These are phyloP conservation scores for Melanogrammus aeglefinus DNA, from an alignment of 2,797 vertebrate genomes.

Conservation along the genomic window DNA sequence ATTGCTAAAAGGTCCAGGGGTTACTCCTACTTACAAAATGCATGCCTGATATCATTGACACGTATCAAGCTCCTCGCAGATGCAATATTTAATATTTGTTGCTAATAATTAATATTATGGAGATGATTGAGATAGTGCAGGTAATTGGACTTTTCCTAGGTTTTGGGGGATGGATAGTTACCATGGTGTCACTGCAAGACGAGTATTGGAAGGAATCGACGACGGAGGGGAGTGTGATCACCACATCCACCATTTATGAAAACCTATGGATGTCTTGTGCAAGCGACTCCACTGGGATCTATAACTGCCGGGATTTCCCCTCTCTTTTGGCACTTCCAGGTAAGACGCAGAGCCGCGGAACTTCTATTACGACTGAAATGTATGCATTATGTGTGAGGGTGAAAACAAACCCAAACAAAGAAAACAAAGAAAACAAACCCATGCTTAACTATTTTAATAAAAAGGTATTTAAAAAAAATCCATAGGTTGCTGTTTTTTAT, in stretches of 20 bases:
- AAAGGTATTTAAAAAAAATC: neutral
- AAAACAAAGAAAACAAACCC: neutral
- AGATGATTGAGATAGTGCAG: constrained; percentile 64
- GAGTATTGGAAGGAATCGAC: constrained; percentile 85
- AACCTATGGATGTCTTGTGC: constrained; percentile 93
- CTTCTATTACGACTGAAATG: neutral
- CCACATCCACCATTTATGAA: constrained; percentile 84
- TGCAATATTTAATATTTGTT: constrained; percentile 29
- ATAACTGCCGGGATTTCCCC: constrained; percentile 84
- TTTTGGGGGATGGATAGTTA: constrained; percentile 72
- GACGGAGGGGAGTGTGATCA: constrained; percentile 81
- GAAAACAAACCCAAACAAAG: too few relatives aligned
- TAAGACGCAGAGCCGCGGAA: constrained; percentile 48
- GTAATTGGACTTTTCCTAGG: constrained; percentile 76
- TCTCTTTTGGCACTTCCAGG: constrained; percentile 87
- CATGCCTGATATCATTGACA: constrained; percentile 48
- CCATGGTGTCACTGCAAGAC: constrained; percentile 76
- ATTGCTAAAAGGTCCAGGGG: constrained; percentile 36
- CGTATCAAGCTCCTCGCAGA: constrained; percentile 45
- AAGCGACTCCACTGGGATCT: constrained; percentile 81
- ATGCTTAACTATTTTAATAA: neutral
- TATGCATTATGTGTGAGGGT: neutral
- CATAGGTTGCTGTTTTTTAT: neutral
- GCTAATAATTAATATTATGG: constrained; percentile 45
- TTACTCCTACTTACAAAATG: constrained; percentile 61